phyloP scores from a whole-genome alignment of 2,113 vertebrate genomes.

The Rafetus swinhoei region DNA sequence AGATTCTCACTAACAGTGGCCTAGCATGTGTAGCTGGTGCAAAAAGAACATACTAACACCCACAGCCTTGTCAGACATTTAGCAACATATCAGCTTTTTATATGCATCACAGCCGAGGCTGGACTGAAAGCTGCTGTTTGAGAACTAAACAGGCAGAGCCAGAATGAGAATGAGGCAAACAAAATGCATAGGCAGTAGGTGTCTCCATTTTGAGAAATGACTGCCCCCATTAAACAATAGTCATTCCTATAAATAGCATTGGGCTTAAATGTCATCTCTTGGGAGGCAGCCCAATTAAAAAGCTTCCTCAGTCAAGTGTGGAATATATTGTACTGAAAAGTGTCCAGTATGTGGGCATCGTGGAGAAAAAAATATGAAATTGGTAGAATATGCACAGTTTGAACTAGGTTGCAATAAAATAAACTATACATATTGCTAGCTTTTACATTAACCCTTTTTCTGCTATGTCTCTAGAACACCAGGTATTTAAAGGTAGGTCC shows the following conservation, averaged over 20 bases:
- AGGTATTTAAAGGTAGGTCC: neutral
- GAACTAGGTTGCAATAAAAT: neutral
- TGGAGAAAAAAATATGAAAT: no score
- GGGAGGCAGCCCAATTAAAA: neutral
- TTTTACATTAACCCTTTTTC: neutral
- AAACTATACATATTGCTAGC: neutral
- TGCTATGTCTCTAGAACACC: neutral
- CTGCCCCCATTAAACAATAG: neutral
- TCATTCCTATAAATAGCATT: constrained; percentile 1
- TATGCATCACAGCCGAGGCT: rapidly evolving
- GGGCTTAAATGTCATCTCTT: neutral
- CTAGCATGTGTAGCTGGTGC: neutral
- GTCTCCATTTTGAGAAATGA: neutral
- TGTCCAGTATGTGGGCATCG: neutral
- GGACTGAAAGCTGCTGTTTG: neutral
- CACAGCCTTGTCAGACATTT: neutral
- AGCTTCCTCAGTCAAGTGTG: neutral
- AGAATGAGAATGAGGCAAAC: neutral
- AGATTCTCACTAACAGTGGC: neutral
- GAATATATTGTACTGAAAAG: neutral
- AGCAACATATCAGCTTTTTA: neutral
- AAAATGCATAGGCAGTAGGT: rapidly evolving
- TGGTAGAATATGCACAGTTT: neutral
- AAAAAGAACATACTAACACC: neutral
- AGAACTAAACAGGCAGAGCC: neutral